Percentiles rank a stretch among this genome's conserved stretches.
Conservation (phyloP, 2,888 invertebrate genomes). For the Latheticus oryzae region DNA sequence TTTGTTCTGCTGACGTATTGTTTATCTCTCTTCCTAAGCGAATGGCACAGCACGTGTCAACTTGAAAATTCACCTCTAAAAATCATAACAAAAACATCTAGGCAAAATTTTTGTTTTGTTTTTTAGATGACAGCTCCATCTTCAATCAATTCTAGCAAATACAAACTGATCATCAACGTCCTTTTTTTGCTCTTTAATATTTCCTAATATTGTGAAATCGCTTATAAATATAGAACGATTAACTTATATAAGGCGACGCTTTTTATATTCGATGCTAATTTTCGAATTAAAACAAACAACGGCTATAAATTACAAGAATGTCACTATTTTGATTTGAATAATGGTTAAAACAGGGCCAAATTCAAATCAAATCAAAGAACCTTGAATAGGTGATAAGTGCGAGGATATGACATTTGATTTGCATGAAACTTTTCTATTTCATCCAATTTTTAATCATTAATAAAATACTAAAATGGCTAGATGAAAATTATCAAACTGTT, state of each 20-base stretch:
- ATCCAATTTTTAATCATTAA: too few species aligned
- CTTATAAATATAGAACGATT: background rate
- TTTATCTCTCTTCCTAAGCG: constrained; percentile 25
- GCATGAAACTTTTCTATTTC: too few species aligned
- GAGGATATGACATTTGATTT: too few species aligned
- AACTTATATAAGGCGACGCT: background rate
- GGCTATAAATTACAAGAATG: constrained; percentile 14
- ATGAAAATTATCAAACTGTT: too few species aligned
- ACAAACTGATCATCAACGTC: too few species aligned
- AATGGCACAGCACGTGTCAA: constrained; percentile 22
- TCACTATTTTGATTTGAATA: constrained; percentile 8
- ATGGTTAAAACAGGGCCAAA: constrained; percentile 16
- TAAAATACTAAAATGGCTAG: too few species aligned
- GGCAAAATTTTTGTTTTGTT: background rate
- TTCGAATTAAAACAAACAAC: constrained; percentile 10
- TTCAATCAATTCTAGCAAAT: background rate
- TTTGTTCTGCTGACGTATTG: constrained; percentile 28
- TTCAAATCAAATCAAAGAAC: constrained; percentile 8
- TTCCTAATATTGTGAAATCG: constrained; percentile 24
- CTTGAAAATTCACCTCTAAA: constrained; percentile 22
- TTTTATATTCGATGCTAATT: background rate
- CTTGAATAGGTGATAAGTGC: too few species aligned
- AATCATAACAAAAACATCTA: constrained; percentile 16
- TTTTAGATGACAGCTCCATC: constrained; percentile 2
- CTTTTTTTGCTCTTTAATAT: constrained; percentile 12